phyloP scores from a whole-genome alignment of 1,140 invertebrate genomes.

The Bradynema listronoti region DNA sequence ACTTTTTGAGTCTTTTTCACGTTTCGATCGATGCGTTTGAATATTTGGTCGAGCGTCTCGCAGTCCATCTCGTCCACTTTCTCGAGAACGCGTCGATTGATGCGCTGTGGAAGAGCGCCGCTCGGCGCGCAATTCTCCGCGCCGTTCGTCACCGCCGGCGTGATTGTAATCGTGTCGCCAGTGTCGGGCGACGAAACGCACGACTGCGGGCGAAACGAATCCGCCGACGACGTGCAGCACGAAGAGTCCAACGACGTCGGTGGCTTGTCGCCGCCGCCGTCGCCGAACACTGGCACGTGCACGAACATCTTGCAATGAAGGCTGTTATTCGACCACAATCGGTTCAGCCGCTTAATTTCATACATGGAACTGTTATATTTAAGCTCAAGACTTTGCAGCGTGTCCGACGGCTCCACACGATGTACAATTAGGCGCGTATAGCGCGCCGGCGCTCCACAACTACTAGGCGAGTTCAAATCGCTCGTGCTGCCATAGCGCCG shows the following conservation, averaged over 20 bases:
- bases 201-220: not conserved
- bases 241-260: not conserved
- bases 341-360: constrained; percentile 34
- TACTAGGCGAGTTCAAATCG: constrained; percentile 20
- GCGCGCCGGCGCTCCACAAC: constrained; percentile 7
- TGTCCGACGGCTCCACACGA: constrained; percentile 27
- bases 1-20: constrained; percentile 38
- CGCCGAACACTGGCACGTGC: constrained; percentile 22
- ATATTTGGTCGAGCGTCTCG: constrained; percentile 30
- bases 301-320: constrained; percentile 26
- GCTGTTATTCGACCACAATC: constrained; percentile 32
- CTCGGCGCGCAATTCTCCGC: not conserved
- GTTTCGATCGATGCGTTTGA: constrained; percentile 29
- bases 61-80: constrained; percentile 17
- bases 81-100: constrained; percentile 17
- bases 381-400: constrained; percentile 32
- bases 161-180: too few relatives aligned
- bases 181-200: not conserved
- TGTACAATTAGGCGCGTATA: constrained; percentile 16
- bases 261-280: not conserved
- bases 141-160: not conserved
- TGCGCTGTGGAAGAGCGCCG: constrained; percentile 1
- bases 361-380: constrained; percentile 36
- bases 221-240: not conserved
- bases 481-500: constrained; percentile 30